These are phyloP conservation scores for Maniola hyperantus DNA, from an alignment of 2,888 invertebrate species.

Conservation along the genomic window DNA sequence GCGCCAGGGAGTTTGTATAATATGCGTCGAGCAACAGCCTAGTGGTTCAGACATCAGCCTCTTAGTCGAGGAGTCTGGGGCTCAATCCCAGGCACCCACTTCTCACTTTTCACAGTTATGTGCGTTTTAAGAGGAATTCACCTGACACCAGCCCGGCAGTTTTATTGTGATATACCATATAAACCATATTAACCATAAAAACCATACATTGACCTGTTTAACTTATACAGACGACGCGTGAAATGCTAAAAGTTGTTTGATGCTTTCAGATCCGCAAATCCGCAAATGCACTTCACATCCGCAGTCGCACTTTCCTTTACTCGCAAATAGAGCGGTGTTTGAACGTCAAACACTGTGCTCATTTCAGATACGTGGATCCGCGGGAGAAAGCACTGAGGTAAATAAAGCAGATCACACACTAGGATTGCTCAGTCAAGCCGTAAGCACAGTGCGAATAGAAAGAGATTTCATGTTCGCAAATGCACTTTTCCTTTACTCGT, in stretches of 20 bases:
- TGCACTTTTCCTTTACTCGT: conserved; percentile 35
- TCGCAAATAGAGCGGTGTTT: conserved; percentile 37
- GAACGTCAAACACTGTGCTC: conserved; percentile 36
- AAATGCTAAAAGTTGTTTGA: conserved; percentile 20
- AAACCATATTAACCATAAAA: too few species aligned
- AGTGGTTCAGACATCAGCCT: neutral
- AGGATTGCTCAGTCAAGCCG: too few species aligned
- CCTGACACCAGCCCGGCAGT: too few species aligned
- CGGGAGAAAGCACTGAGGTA: neutral
- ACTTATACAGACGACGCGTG: neutral
- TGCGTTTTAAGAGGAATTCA: too few species aligned
- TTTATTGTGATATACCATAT: too few species aligned
- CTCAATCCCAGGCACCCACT: too few species aligned
- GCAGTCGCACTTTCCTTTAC: conserved; percentile 33
- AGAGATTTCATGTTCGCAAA: too few species aligned
- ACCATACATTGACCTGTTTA: neutral
- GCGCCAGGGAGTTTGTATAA: too few species aligned
- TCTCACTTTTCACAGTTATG: too few species aligned
- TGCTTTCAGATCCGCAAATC: conserved; percentile 27
- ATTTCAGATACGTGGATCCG: conserved; percentile 31
- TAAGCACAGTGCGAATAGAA: too few species aligned
- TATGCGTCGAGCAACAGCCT: too few species aligned
- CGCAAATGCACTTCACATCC: conserved; percentile 32
- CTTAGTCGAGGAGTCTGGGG: too few species aligned
- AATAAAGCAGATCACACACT: neutral